Conservation (phyloP, 2,113 vertebrate genomes). For the Ageneiosus marmoratus region DNA sequence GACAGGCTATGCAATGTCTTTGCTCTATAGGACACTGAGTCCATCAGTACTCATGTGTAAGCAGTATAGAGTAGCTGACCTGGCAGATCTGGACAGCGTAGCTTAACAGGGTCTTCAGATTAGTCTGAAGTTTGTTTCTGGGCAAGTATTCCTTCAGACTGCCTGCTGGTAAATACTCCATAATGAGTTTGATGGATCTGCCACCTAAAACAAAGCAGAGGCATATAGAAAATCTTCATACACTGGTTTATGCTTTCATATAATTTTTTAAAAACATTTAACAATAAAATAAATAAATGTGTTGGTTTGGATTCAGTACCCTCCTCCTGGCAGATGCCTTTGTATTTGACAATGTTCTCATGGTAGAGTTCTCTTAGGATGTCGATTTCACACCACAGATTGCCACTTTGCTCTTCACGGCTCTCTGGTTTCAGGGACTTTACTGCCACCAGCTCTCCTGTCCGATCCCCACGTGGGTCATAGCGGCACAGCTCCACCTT, state of each 20-base stretch:
- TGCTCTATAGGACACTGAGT: no score
- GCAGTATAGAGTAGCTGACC: slow-evolving; percentile 66
- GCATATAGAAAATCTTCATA: neutral
- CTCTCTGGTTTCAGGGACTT: slow-evolving; percentile 94
- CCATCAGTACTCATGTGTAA: neutral
- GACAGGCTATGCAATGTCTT: no score
- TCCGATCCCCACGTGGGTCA: slow-evolving; percentile 90
- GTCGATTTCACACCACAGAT: slow-evolving; percentile 90
- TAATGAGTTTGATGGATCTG: slow-evolving; percentile 91
- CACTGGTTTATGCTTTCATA: neutral
- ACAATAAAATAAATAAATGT: neutral
- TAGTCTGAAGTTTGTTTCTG: slow-evolving; percentile 82
- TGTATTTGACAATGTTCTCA: slow-evolving; percentile 97
- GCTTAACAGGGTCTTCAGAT: slow-evolving; percentile 81
- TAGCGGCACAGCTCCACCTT: slow-evolving; percentile 96
- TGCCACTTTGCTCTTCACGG: slow-evolving; percentile 86
- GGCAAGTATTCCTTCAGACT: slow-evolving; percentile 96
- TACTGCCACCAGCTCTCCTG: slow-evolving; percentile 94
- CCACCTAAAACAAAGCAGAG: slow-evolving; percentile 74
- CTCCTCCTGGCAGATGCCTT: slow-evolving; percentile 94
- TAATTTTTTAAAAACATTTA: neutral
- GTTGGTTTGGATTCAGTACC: slow-evolving; percentile 70
- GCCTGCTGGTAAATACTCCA: slow-evolving; percentile 95
- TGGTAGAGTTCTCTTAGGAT: slow-evolving; percentile 94
- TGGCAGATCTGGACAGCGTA: slow-evolving; percentile 91